Evolutionary conservation across 2,113 vertebrate species (phyloP).

Genomic region (Pholis gunnellus): DNA sequence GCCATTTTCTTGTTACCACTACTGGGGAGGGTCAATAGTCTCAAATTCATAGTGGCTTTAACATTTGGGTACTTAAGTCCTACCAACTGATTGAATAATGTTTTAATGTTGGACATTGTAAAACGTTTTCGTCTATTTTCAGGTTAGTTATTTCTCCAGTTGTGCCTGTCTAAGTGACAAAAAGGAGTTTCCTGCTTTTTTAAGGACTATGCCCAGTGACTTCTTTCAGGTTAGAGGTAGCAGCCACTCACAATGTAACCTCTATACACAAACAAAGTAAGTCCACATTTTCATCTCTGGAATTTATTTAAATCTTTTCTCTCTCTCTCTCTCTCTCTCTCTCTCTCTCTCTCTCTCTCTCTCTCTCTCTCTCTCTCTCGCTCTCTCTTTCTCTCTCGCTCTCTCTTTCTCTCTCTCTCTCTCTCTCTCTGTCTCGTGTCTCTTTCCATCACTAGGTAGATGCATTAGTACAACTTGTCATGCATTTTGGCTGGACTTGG

Average conservation of each 20-base stretch:
- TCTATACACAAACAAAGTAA: not conserved
- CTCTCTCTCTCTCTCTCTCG: not conserved
- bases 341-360: not conserved
- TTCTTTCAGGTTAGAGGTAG: slow-evolving; percentile 80
- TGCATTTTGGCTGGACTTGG: slow-evolving; percentile 86
- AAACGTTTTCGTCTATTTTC: not conserved
- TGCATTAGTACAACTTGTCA: slow-evolving; percentile 84
- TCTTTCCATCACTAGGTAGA: slow-evolving; percentile 67
- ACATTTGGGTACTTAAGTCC: not conserved
- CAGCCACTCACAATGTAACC: not conserved
- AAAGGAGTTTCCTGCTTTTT: slow-evolving; percentile 83
- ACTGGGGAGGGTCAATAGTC: not conserved
- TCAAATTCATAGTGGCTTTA: not conserved
- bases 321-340: not conserved
- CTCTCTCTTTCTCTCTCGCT: not conserved
- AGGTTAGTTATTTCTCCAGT: slow-evolving; percentile 88
- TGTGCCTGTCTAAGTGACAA: slow-evolving; percentile 87
- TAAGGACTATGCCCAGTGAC: slow-evolving; percentile 87
- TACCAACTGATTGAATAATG: not conserved
- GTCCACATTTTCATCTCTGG: not conserved
- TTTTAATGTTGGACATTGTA: not conserved
- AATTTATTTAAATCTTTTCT: not conserved
- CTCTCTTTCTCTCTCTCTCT: not conserved
- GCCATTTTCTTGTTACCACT: not conserved
- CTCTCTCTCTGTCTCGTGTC: not conserved